Conservation (phyloP, 2,113 vertebrate species). For the Pygoscelis adeliae region DNA sequence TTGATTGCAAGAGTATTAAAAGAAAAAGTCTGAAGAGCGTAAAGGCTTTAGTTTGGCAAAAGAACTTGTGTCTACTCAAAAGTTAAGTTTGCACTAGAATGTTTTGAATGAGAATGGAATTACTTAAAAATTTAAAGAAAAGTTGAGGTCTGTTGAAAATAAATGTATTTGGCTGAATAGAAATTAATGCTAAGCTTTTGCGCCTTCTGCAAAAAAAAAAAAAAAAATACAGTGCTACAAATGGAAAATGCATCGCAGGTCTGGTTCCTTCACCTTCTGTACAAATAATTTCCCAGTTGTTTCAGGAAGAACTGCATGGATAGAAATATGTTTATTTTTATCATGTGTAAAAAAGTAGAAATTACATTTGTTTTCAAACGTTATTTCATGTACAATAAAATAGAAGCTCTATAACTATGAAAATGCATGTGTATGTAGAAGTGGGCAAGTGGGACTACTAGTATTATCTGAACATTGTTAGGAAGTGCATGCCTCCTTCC, state of each 20-base stretch:
- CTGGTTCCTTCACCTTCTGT: background rate
- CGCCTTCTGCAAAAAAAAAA: background rate
- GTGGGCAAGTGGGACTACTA: background rate
- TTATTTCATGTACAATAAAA: background rate
- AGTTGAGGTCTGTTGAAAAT: background rate
- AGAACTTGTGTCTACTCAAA: background rate
- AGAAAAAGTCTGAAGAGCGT: background rate
- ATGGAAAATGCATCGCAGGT: fast-evolving
- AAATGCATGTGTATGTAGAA: background rate
- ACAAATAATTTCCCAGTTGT: background rate
- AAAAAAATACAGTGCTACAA: background rate
- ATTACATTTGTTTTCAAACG: background rate
- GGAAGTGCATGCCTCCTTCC: background rate
- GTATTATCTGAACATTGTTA: background rate
- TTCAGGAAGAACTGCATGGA: background rate
- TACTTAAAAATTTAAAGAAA: background rate
- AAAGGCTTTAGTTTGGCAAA: background rate
- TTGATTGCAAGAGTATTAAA: background rate
- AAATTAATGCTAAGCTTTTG: background rate
- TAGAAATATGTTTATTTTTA: background rate
- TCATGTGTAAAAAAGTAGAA: background rate
- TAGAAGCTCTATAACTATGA: fast-evolving
- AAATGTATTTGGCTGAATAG: background rate
- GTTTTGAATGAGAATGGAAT: background rate
- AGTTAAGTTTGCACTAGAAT: background rate